Percentiles rank a stretch among this genome's conserved stretches.
Evolutionary conservation across 1,140 invertebrate species (phyloP).

Genomic region (Musca vetustissima): DNA sequence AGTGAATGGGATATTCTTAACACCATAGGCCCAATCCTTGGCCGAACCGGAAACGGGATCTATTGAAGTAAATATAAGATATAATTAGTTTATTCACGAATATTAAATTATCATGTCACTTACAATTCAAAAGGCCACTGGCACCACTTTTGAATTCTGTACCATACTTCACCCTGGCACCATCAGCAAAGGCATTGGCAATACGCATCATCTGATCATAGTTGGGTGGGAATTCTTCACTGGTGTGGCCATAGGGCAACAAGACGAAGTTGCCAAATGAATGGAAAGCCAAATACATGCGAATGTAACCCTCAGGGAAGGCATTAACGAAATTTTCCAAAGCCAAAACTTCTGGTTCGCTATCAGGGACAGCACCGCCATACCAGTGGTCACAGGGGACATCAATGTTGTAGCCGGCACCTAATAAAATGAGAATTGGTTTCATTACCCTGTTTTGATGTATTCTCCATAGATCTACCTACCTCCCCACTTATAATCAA

Average conservation of each 20-base stretch:
- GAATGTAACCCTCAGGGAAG: too few species aligned
- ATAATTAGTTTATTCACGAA: too few species aligned
- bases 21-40: too few species aligned
- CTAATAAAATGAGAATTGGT: conserved; percentile 57
- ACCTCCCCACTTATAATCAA: conserved; percentile 65
- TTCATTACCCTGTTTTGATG: conserved; percentile 48
- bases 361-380: conserved; percentile 70
- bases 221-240: conserved; percentile 57
- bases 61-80: too few species aligned
- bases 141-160: conserved; percentile 59
- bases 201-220: conserved; percentile 61
- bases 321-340: conserved; percentile 62
- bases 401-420: conserved; percentile 58
- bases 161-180: conserved; percentile 58
- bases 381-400: conserved; percentile 70
- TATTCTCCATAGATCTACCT: conserved; percentile 26
- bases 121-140: conserved; percentile 63
- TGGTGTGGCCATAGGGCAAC: too few species aligned
- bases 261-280: too few species aligned
- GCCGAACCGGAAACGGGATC: too few species aligned
- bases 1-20: too few species aligned
- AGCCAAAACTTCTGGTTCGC: conserved; percentile 71
- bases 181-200: too few species aligned
- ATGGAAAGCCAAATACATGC: too few species aligned
- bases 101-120: too few species aligned